Percentiles rank a stretch among this genome's conserved stretches.
phyloP scores from a whole-genome alignment of 2,113 vertebrate species.

The Centropus unirufus region DNA sequence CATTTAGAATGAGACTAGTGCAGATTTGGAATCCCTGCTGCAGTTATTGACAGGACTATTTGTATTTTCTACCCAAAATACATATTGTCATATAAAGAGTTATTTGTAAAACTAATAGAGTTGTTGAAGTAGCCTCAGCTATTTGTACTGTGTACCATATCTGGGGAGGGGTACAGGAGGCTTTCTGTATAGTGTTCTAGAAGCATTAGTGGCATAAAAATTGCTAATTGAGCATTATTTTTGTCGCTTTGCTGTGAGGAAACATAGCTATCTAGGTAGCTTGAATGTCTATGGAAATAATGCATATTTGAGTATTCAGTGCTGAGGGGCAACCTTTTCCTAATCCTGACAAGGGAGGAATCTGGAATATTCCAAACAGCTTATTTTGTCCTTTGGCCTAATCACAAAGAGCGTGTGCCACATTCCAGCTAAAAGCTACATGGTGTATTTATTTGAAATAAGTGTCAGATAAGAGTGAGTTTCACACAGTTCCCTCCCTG shows the following conservation, averaged over 20 bases:
- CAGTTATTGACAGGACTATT: neutral
- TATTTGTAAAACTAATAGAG: neutral
- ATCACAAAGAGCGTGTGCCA: neutral
- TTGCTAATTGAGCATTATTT: neutral
- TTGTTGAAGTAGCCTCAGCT: neutral
- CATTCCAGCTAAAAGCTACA: neutral
- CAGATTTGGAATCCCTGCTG: neutral
- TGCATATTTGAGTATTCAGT: neutral
- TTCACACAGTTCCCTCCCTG: neutral
- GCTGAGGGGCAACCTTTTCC: neutral
- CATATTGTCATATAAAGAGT: neutral
- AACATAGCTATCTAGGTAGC: neutral
- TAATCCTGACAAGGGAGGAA: neutral
- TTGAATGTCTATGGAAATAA: neutral
- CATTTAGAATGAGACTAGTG: neutral
- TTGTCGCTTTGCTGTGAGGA: neutral
- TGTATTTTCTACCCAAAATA: neutral
- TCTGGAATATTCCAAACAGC: neutral
- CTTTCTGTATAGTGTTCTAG: neutral
- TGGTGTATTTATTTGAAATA: neutral
- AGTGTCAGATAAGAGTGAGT: neutral
- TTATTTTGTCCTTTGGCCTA: conserved; percentile 8
- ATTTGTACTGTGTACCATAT: neutral
- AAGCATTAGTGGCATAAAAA: neutral
- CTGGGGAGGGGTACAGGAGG: neutral